Evolutionary conservation across 2,888 invertebrate genomes (phyloP), one percentile per base, ranked within the genome.

Genomic region (Polylopha cassiicola): DNA sequence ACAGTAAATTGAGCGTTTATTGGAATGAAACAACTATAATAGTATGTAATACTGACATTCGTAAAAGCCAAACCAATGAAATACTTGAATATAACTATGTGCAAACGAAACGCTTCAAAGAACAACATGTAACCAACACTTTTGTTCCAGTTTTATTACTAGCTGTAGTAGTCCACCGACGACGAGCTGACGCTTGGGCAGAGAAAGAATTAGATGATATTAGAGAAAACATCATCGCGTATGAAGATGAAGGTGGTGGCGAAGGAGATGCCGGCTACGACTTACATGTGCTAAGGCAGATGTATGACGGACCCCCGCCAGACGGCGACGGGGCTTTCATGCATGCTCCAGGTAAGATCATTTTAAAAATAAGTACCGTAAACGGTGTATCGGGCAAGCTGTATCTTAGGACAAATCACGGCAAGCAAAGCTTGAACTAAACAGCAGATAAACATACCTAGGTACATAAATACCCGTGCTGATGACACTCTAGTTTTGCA

Each of bases 161-260:
- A 49, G 93, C 98, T 2, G 95, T 95, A 13, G 94, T 95, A 0
- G 94, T 97, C n/a, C 94, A 96, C 56, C 92, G 95, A 53, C 88
- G 93, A 24, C 90, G 95, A 52, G 93, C 95, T 41, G 94, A 94
- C 58, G 94, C 94, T 39, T 91, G 95, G 86, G 92, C 93, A 23
- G 93, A 93, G 65, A 95, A 95, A 65, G 96, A 98, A 58, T 91
- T 97, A 51, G 98, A 99, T 62, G 98, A 99, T 65, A 97, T 98
- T 17, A 87, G 98, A 43, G 99, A 99, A 73, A 99, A 97, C 60
- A 97, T 99, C 46, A 95, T 99, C 55, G 95, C 96, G 56, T 99
- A 99, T 65, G 96, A 97, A 65, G 98, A 99, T 61, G 99, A 99
- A 74, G 99, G 99, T 8, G 98, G 98, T 66, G 99, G 99, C 67